Conservation (phyloP, 2,113 vertebrate species). For the Ellobius talpinus region DNA sequence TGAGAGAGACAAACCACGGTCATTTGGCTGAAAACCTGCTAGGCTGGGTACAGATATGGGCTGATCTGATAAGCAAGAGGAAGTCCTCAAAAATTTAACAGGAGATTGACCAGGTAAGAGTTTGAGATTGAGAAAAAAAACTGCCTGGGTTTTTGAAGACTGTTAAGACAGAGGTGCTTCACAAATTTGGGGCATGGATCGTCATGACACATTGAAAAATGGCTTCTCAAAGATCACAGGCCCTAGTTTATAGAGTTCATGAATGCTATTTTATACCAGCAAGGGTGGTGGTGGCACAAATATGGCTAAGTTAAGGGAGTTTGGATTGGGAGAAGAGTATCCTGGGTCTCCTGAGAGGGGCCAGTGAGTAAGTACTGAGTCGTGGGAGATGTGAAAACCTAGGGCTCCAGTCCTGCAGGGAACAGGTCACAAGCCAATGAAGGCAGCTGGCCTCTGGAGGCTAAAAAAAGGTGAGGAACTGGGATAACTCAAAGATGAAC, state of each 20-base stretch:
- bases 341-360: too few relatives aligned
- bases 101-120: neutral
- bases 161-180: neutral
- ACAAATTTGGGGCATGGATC: neutral
- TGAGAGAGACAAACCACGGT: neutral
- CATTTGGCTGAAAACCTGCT: neutral
- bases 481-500: fast-evolving
- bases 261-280: neutral
- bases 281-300: neutral
- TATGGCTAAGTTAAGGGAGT: neutral
- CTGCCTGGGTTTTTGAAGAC: neutral
- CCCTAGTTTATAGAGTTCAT: neutral
- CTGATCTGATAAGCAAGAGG: neutral
- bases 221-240: neutral
- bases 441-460: neutral
- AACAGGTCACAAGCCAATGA: neutral
- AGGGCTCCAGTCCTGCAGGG: neutral
- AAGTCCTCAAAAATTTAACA: neutral
- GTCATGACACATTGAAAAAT: neutral
- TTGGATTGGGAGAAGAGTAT: neutral
- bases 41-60: neutral
- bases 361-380: neutral
- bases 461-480: neutral
- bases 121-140: neutral
- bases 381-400: neutral